Percentiles rank a stretch among this genome's conserved stretches.
Conservation (phyloP, 2,113 vertebrate genomes). For the Acrocephalus arundinaceus region DNA sequence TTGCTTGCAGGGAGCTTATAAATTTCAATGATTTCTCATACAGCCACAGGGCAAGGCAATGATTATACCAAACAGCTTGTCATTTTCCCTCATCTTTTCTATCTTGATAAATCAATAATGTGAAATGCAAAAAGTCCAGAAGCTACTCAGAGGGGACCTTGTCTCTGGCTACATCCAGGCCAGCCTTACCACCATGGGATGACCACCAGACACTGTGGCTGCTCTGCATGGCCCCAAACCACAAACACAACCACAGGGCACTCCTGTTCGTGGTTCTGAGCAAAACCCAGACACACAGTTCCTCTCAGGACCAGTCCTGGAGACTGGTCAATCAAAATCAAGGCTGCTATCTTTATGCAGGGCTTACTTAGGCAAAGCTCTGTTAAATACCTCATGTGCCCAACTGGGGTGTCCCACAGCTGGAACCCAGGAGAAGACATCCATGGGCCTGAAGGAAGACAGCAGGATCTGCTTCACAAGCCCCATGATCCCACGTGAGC, state of each 20-base stretch:
- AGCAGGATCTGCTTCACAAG: not conserved
- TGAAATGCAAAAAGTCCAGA: not conserved
- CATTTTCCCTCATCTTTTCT: not conserved
- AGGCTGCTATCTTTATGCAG: not conserved
- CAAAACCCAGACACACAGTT: not conserved
- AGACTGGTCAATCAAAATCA: not conserved
- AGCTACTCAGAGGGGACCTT: not conserved
- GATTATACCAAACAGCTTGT: not conserved
- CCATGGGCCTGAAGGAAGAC: not conserved
- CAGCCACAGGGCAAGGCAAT: not conserved
- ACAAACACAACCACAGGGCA: rapidly evolving
- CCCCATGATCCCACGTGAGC: not conserved
- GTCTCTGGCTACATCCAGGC: not conserved
- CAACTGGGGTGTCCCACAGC: not conserved
- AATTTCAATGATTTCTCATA: not conserved
- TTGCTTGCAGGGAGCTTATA: not conserved
- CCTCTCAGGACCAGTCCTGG: not conserved
- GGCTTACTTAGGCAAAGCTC: not conserved
- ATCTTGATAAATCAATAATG: not conserved
- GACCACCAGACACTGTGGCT: rapidly evolving
- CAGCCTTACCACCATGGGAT: not conserved
- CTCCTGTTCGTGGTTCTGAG: not conserved
- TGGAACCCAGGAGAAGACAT: not conserved
- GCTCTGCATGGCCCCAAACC: not conserved
- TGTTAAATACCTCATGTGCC: rapidly evolving